A percentile compares a stretch with the other conserved stretches of the same genome.
phyloP scores from a whole-genome alignment of 2,888 invertebrate species.

The Sphaerophoria rueppellii region DNA sequence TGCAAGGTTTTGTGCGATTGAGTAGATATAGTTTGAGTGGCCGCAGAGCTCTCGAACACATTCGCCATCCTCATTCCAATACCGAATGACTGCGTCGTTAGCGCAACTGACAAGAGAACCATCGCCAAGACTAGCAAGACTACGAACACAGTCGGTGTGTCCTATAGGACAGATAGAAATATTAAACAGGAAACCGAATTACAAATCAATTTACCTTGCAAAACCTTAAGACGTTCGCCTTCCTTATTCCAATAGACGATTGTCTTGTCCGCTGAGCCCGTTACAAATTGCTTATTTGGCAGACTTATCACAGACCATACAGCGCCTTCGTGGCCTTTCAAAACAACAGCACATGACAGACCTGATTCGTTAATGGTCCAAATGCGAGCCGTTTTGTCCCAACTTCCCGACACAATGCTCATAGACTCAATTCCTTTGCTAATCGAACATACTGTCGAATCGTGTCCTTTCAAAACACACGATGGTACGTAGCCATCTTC shows the following conservation, averaged over 20 bases:
- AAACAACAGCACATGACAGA: conserved; percentile 83
- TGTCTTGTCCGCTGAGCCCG: conserved; percentile 96
- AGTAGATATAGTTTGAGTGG: conserved; percentile 95
- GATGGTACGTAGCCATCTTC: conserved; percentile 87
- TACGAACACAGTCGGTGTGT: conserved; percentile 96
- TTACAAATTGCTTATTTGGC: conserved; percentile 85
- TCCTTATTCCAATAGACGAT: conserved; percentile 91
- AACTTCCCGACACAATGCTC: conserved; percentile 92
- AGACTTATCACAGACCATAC: conserved; percentile 90
- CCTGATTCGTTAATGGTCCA: conserved; percentile 87
- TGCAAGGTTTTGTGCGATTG: conserved; percentile 84
- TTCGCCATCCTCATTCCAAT: conserved; percentile 92
- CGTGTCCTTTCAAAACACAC: conserved; percentile 89
- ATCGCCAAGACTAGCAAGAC: conserved; percentile 87
- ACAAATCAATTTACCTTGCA: conserved; percentile 82
- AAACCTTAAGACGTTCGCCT: conserved; percentile 86
- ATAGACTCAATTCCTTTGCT: conserved; percentile 83
- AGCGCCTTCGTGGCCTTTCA: conserved; percentile 90
- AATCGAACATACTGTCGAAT: conserved; percentile 83
- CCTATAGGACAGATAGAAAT: conserved; percentile 83
- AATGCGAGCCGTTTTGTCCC: conserved; percentile 94
- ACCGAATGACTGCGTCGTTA: conserved; percentile 94
- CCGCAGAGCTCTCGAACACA: conserved; percentile 90
- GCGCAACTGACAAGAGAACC: conserved; percentile 93
- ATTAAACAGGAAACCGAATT: too few relatives aligned